A percentile compares a stretch with the other conserved stretches of the same genome.
These are phyloP conservation scores for Acanthosepion pharaonis DNA, from an alignment of 2,888 invertebrate species.

Conservation along the genomic window DNA sequence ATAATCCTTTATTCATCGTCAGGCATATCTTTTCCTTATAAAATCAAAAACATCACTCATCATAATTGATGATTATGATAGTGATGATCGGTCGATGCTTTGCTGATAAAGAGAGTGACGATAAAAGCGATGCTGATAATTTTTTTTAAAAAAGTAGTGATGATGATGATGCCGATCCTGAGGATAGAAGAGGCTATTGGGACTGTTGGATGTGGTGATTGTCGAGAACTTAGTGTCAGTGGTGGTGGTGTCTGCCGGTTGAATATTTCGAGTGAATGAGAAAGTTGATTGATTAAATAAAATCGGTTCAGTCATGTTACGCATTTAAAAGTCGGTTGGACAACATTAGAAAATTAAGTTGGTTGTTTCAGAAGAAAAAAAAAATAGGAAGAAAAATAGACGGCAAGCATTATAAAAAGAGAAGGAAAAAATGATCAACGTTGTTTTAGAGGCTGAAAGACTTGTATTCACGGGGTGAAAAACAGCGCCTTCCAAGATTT, in stretches of 20 bases:
- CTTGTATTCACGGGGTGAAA: no score
- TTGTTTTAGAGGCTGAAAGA: no score
- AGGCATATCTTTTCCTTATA: no score
- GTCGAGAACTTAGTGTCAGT: no score
- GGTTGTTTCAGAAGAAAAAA: background rate
- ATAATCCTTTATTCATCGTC: no score
- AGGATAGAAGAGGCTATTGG: background rate
- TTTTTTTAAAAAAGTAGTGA: background rate
- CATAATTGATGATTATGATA: background rate
- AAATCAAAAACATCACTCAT: no score
- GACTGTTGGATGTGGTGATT: background rate
- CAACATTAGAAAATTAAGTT: background rate
- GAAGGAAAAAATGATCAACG: background rate
- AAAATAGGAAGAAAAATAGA: background rate
- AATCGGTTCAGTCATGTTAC: background rate
- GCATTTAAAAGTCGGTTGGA: background rate
- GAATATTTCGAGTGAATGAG: slow-evolving; percentile 9
- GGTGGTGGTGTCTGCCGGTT: background rate
- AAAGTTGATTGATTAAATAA: slow-evolving; percentile 33
- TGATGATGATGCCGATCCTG: background rate
- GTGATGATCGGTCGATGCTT: background rate
- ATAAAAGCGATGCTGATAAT: background rate
- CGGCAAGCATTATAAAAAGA: no score
- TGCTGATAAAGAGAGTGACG: background rate
- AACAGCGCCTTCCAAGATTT: no score